phyloP scores from a whole-genome alignment of 2,797 vertebrate species.

The Alauda arvensis region DNA sequence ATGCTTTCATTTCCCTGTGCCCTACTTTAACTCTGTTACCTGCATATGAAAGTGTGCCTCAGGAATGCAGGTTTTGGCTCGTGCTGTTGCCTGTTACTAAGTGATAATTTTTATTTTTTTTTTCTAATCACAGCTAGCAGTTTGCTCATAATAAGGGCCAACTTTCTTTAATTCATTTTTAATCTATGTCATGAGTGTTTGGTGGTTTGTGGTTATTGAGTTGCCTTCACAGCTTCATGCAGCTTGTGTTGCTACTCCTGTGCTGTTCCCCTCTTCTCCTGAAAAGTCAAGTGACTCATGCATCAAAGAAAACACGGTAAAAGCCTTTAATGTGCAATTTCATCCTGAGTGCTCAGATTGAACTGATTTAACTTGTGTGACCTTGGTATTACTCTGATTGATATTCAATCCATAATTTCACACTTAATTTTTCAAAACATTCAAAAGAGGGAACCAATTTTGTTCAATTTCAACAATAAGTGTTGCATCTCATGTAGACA shows the following conservation, averaged over 20 bases:
- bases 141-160: not conserved
- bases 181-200: not conserved
- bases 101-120: not conserved
- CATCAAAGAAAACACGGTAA: not conserved
- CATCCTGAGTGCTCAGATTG: not conserved
- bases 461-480: slow-evolving; percentile 27
- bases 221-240: not conserved
- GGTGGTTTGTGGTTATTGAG: not conserved
- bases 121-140: not conserved
- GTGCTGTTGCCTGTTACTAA: not conserved
- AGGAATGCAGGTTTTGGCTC: not conserved
- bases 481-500: slow-evolving; percentile 5
- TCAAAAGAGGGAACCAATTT: slow-evolving; percentile 36
- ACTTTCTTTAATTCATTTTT: not conserved
- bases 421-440: slow-evolving; percentile 49
- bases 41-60: not conserved
- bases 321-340: not conserved
- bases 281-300: slow-evolving; percentile 1
- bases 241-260: not conserved
- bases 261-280: not conserved
- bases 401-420: slow-evolving; percentile 25
- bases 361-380: not conserved
- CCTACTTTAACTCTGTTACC: not conserved
- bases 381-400: slow-evolving; percentile 12
- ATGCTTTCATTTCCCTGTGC: not conserved